Evolutionary conservation across 2,797 vertebrate genomes (phyloP).

Genomic region (Typhlichthys eigenmanni): DNA sequence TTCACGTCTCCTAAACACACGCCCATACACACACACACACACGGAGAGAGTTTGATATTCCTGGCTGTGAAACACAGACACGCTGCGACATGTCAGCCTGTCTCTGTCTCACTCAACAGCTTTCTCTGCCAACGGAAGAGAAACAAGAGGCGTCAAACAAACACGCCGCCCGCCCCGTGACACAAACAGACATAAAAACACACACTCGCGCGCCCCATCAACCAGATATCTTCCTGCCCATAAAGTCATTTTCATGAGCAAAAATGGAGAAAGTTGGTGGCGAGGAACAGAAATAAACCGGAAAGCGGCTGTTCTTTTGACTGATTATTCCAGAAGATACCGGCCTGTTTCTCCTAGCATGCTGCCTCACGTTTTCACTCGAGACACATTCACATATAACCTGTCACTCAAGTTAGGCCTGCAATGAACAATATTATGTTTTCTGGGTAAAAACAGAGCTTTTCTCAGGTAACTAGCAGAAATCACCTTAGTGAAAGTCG

Average conservation of each 20-base stretch:
- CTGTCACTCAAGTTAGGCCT: not conserved
- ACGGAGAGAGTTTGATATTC: slow-evolving; percentile 54
- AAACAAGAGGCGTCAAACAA: slow-evolving; percentile 45
- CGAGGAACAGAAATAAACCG: slow-evolving; percentile 30
- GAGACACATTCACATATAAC: slow-evolving; percentile 30
- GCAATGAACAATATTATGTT: too few species aligned
- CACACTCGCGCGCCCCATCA: slow-evolving; percentile 13
- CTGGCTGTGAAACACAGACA: slow-evolving; percentile 40
- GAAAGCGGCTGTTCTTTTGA: slow-evolving; percentile 29
- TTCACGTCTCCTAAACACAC: slow-evolving; percentile 1
- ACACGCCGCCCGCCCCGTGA: slow-evolving; percentile 35
- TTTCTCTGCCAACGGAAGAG: slow-evolving; percentile 67
- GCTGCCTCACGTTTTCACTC: slow-evolving; percentile 55
- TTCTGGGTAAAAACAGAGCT: slow-evolving; percentile 3
- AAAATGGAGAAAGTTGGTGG: slow-evolving; percentile 26
- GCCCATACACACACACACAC: slow-evolving; percentile 1
- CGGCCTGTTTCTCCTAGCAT: slow-evolving; percentile 38
- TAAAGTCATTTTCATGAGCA: slow-evolving; percentile 37
- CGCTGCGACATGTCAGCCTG: slow-evolving; percentile 61
- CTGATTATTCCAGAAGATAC: slow-evolving; percentile 58
- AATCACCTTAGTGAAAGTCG: slow-evolving; percentile 20
- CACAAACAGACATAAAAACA: slow-evolving; percentile 37
- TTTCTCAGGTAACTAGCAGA: slow-evolving; percentile 30
- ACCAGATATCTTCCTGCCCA: slow-evolving; percentile 42
- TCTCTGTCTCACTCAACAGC: slow-evolving; percentile 61